A percentile compares a stretch with the other conserved stretches of the same genome.
These are phyloP conservation scores for Acipenser oxyrinchus DNA, from an alignment of 2,797 vertebrate species.

Conservation along the genomic window DNA sequence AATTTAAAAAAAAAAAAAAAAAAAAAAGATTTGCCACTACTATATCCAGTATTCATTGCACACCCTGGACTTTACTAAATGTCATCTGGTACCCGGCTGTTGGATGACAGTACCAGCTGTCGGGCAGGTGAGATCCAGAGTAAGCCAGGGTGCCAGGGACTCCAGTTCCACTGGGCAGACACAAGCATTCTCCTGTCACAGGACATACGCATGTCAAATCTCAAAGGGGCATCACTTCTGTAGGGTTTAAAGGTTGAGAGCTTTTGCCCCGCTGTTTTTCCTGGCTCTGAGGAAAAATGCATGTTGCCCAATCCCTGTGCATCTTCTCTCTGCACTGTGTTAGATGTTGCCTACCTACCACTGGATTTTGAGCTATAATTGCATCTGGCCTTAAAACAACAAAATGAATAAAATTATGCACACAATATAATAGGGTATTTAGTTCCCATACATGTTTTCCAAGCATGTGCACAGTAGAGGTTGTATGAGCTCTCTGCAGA, in stretches of 20 bases:
- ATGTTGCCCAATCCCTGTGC: constrained; percentile 1
- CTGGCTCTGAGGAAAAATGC: constrained; percentile 16
- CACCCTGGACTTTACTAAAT: neutral
- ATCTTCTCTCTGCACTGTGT: constrained; percentile 23
- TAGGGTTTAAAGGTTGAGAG: constrained; percentile 33
- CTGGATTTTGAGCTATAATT: constrained; percentile 41
- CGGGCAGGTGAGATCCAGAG: too few species aligned
- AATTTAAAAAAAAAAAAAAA: neutral
- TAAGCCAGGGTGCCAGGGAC: neutral
- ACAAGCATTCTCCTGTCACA: neutral
- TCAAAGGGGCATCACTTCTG: constrained; percentile 25
- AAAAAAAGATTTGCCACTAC: neutral
- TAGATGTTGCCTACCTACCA: constrained; percentile 53
- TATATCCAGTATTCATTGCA: neutral
- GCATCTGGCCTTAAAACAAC: constrained; percentile 61
- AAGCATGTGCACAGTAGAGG: constrained; percentile 53
- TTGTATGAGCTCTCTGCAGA: constrained; percentile 55
- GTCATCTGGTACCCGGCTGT: neutral
- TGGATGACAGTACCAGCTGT: too few species aligned
- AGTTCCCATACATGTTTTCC: constrained; percentile 49
- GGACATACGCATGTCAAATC: constrained; percentile 13
- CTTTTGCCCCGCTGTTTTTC: constrained; percentile 32
- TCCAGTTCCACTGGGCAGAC: neutral
- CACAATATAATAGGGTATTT: constrained; percentile 35
- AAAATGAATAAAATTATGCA: constrained; percentile 29